A percentile compares a stretch with the other conserved stretches of the same genome.
Evolutionary conservation across 2,113 vertebrate species (phyloP).

Genomic region (Crotalus viridis): DNA sequence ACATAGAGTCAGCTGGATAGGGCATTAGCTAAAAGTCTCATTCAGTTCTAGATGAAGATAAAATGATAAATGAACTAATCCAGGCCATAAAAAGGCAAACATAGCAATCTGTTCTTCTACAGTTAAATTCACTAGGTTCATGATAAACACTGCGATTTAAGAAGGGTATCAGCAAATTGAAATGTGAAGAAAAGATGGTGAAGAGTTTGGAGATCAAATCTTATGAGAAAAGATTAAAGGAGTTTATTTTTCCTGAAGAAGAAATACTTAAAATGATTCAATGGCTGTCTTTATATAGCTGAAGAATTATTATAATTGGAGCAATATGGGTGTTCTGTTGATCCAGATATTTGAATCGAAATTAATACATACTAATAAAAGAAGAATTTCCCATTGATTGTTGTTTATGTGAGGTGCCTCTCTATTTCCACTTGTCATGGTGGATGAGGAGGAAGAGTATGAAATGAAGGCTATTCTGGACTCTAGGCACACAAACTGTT

Average conservation of each 20-base stretch:
- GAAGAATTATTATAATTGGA: not conserved
- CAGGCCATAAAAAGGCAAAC: not conserved
- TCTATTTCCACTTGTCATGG: not conserved
- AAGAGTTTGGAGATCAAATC: not conserved
- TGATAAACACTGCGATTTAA: not conserved
- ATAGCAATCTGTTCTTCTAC: not conserved
- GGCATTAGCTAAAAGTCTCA: not conserved
- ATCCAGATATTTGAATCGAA: not conserved
- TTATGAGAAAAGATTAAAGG: not conserved
- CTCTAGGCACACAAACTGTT: not conserved
- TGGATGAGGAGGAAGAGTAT: not conserved
- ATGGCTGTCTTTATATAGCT: not conserved
- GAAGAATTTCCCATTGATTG: not conserved
- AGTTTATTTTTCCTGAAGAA: not conserved
- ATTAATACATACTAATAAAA: not conserved
- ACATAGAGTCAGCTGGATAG: not conserved
- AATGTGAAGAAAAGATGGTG: not conserved
- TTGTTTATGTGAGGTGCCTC: not conserved
- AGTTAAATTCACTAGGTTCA: not conserved
- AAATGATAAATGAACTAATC: not conserved
- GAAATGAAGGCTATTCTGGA: not conserved
- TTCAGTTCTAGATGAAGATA: not conserved
- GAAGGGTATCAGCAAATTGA: not conserved
- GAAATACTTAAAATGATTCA: not conserved
- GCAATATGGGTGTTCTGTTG: not conserved